These are phyloP conservation scores for Gymnobelideus leadbeateri DNA, from an alignment of 2,113 vertebrate genomes.

Conservation along the genomic window DNA sequence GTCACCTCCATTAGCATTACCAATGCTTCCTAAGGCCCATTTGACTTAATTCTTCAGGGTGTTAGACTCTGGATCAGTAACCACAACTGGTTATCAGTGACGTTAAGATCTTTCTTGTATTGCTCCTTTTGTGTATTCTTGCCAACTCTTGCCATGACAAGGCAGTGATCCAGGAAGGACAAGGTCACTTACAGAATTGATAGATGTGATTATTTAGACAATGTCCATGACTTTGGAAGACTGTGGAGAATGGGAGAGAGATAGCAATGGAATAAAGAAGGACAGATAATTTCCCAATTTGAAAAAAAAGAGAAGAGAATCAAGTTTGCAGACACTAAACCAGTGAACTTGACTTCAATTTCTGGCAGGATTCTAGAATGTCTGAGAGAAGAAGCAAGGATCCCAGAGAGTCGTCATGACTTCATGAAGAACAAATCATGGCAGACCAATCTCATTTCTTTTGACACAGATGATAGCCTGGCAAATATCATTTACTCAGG, in stretches of 20 bases:
- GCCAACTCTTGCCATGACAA: not conserved
- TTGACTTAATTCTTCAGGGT: not conserved
- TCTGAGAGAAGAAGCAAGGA: not conserved
- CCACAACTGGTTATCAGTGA: not conserved
- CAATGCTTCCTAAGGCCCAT: not conserved
- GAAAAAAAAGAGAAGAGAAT: not conserved
- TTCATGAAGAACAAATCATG: not conserved
- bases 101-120: not conserved
- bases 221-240: not conserved
- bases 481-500: not conserved
- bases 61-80: not conserved
- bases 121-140: not conserved
- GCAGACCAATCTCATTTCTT: not conserved
- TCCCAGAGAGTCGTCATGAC: not conserved
- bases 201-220: not conserved
- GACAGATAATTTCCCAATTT: not conserved
- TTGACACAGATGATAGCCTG: not conserved
- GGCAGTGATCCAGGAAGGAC: not conserved
- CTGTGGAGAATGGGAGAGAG: not conserved
- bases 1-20: not conserved
- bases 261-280: not conserved
- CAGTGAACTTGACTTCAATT: not conserved
- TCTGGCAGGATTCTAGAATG: not conserved
- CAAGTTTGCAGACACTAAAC: not conserved
- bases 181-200: not conserved